Conservation (phyloP, 2,888 invertebrate species). For the Phrixothrix hirtus region DNA sequence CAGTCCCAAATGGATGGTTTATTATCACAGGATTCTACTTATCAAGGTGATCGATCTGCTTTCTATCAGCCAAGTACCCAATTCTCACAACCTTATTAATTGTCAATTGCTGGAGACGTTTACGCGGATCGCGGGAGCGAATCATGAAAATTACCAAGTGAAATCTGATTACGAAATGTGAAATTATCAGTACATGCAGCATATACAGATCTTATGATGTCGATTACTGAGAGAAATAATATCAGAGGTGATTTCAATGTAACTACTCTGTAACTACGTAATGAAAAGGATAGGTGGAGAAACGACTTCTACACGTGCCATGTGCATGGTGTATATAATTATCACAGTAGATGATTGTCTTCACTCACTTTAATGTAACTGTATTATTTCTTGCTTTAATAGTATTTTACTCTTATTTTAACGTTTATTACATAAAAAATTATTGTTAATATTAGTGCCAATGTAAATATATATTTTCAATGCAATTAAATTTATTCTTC, state of each 20-base stretch:
- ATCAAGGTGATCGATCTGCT: constrained; percentile 60
- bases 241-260: constrained; percentile 30
- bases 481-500: not conserved
- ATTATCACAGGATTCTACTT: constrained; percentile 78
- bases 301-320: constrained; percentile 22
- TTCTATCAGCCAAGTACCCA: constrained; percentile 66
- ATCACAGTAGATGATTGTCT: constrained; percentile 24
- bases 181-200: constrained; percentile 50
- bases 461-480: not conserved
- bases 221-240: constrained; percentile 42
- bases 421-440: constrained; percentile 21
- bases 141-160: constrained; percentile 50
- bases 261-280: constrained; percentile 10
- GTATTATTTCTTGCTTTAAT: constrained; percentile 32
- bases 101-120: constrained; percentile 46
- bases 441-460: constrained; percentile 31
- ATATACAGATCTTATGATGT: constrained; percentile 42
- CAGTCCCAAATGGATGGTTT: constrained; percentile 94
- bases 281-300: constrained; percentile 15
- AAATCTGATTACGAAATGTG: constrained; percentile 47
- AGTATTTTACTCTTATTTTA: constrained; percentile 25
- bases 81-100: constrained; percentile 72
- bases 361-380: constrained; percentile 24
- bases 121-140: constrained; percentile 52
- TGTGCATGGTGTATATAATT: constrained; percentile 13